Base-by-base conservation (phyloP, 2,797 vertebrate genomes). In the Denticeps clupeoides region DNA sequence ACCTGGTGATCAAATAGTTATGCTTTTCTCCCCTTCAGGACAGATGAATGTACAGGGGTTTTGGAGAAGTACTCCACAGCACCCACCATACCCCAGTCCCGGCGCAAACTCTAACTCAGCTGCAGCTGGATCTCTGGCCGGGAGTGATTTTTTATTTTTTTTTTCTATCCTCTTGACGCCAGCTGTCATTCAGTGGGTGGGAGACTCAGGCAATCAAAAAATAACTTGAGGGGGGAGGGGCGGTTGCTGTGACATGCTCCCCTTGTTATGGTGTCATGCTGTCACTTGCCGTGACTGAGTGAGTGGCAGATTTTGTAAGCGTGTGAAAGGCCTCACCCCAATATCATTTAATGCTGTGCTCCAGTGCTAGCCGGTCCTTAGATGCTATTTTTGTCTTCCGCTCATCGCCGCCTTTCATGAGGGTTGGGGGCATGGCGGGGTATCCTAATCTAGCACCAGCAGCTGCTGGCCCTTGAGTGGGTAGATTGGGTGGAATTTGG, bases 401-500 rank as follows among this genome's bases (percentile, higher is more conserved):
- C n/a, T n/a, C n/a, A n/a, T n/a, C n/a, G n/a, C n/a, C n/a, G n/a
- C n/a, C n/a, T n/a, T n/a, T n/a, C n/a, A 4, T 38, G 10, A 21
- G 9, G 35, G 18, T 38, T 8, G 9, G 9, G 3, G 7, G 45
- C 27, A 26, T 29, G 42, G 23, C 56, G 48, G 21, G 44, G 48
- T 56, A 48, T 6, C 47, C 41, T 24, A 48, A 47, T 70, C 41
- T 45, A 9, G 15, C 16, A 18, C 43, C 13, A 22, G 41, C 42
- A 48, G 57, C 32, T 59, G 49, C 52, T 24, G 3, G 29, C 46
- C 43, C 11, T 4, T 13, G 37, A 51, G 48, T 51, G 32, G 48
- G 47, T 29, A 49, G 41, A 49, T n/a, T n/a, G 15, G 15, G 22
- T 47, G 24, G 64, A 58, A 62, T 67, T 51, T 51, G 12, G 11